Evolutionary conservation across 2,797 vertebrate genomes (phyloP).

Genomic region (Rachycentron canadum): DNA sequence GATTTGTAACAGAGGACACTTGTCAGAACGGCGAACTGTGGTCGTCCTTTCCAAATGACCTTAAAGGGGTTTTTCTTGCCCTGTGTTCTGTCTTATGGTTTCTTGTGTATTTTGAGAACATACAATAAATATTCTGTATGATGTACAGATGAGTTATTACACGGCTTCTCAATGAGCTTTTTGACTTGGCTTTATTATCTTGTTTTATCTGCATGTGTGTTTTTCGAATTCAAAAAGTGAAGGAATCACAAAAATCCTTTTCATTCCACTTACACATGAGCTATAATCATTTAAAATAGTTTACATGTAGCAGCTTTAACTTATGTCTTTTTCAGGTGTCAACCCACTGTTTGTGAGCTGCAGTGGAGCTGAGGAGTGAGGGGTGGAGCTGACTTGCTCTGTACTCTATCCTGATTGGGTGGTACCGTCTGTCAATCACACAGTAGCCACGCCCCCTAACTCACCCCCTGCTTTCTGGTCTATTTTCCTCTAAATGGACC

Average conservation of each 20-base stretch:
- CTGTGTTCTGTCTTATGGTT: constrained; percentile 65
- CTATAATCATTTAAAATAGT: not conserved
- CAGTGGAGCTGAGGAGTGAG: no score
- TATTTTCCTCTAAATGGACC: no score
- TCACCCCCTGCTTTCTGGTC: no score
- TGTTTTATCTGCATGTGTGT: not conserved
- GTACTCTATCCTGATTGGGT: no score
- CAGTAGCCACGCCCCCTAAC: no score
- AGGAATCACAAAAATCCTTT: no score
- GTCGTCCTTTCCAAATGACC: constrained; percentile 38
- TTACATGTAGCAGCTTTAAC: not conserved
- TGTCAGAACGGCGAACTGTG: constrained; percentile 8
- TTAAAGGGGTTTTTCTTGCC: constrained; percentile 48
- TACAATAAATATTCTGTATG: constrained; percentile 78
- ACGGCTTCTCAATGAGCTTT: constrained; percentile 11
- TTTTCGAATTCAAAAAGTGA: not conserved
- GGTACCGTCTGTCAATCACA: no score
- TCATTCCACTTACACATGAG: not conserved
- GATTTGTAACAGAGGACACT: constrained; percentile 33
- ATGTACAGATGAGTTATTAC: constrained; percentile 65
- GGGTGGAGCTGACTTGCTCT: no score
- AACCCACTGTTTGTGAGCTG: no score
- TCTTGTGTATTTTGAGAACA: constrained; percentile 76
- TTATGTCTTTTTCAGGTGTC: not conserved
- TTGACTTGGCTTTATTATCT: not conserved